phyloP scores from a whole-genome alignment of 2,797 vertebrate genomes.

The Labeo calbasu region DNA sequence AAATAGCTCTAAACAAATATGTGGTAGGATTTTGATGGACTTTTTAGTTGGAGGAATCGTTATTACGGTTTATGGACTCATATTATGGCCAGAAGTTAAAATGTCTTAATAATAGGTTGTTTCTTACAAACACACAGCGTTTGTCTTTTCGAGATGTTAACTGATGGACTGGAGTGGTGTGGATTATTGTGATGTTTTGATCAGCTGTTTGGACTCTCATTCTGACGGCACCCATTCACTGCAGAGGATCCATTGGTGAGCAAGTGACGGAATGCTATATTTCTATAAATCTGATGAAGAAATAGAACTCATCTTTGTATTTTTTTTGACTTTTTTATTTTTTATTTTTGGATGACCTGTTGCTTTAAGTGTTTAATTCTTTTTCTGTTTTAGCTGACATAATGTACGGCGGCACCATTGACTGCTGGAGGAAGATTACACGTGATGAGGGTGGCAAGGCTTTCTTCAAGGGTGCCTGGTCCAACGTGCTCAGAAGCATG shows the following conservation, averaged over 20 bases:
- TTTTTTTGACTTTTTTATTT: not conserved
- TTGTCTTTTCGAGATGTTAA: not conserved
- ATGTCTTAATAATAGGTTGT: not conserved
- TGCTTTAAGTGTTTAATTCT: not conserved
- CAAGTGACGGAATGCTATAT: not conserved
- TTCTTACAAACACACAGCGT: not conserved
- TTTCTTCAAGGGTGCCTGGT: slow-evolving; percentile 96
- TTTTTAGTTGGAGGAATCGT: too few species aligned
- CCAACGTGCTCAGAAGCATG: slow-evolving; percentile 94
- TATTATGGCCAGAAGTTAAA: not conserved
- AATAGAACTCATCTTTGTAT: not conserved
- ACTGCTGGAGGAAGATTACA: slow-evolving; percentile 95
- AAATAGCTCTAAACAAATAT: too few species aligned
- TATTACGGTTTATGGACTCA: too few species aligned
- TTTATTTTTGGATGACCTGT: not conserved
- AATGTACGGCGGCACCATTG: slow-evolving; percentile 91
- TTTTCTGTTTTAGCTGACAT: slow-evolving; percentile 75
- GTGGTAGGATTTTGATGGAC: too few species aligned
- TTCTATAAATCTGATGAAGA: not conserved
- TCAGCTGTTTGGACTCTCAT: not conserved
- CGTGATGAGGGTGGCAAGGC: slow-evolving; percentile 88
- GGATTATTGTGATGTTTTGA: not conserved
- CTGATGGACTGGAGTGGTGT: not conserved
- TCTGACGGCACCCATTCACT: not conserved
- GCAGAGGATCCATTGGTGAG: not conserved